phyloP scores from a whole-genome alignment of 2,888 invertebrate genomes.

The Mythimna albipuncta region DNA sequence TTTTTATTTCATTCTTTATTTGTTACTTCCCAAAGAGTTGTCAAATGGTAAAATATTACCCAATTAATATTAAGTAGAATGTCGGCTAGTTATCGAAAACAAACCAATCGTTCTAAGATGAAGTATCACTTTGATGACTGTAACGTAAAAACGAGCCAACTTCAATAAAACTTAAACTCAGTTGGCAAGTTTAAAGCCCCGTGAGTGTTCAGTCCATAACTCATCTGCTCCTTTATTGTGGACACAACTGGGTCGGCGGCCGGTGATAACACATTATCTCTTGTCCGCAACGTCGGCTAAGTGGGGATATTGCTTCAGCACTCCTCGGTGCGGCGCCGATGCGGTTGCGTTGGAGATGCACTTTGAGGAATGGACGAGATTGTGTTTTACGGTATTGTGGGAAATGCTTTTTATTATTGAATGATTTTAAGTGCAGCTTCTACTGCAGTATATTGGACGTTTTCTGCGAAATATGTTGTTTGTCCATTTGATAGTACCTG shows the following conservation, averaged over 20 bases:
- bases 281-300: constrained; percentile 28
- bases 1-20: background rate
- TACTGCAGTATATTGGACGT: background rate
- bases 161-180: background rate
- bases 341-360: constrained; percentile 12
- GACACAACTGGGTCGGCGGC: constrained; percentile 54
- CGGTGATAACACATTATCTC: constrained; percentile 53
- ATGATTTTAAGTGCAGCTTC: background rate
- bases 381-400: background rate
- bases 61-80: background rate
- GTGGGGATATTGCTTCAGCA: constrained; percentile 24
- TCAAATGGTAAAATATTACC: background rate
- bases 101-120: background rate
- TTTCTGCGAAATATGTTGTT: background rate
- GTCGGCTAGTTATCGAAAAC: background rate
- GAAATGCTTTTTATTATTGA: background rate
- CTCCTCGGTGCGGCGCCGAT: constrained; percentile 10
- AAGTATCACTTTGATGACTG: background rate
- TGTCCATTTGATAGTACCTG: background rate
- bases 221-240: constrained; percentile 60
- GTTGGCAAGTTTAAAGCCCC: background rate
- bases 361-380: constrained; percentile 21
- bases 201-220: constrained; percentile 57
- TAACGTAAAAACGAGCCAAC: background rate
- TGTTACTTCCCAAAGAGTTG: background rate